These are phyloP conservation scores for Octonoba sinensis DNA, from an alignment of 2,888 invertebrate genomes.

Conservation along the genomic window DNA sequence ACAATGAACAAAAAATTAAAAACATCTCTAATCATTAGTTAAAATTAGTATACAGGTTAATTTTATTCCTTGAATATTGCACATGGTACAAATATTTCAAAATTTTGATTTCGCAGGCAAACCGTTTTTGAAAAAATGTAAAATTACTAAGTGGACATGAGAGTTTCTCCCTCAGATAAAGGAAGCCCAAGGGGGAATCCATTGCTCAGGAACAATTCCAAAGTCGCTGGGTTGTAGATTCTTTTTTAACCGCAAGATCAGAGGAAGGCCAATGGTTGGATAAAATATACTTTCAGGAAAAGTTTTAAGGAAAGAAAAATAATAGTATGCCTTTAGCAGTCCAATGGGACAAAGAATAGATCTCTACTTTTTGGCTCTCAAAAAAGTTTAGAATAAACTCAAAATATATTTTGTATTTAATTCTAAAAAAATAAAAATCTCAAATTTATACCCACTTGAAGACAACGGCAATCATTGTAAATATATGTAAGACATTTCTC, in stretches of 20 bases:
- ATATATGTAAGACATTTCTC: not conserved
- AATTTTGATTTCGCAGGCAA: too few species aligned
- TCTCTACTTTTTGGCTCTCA: conserved; percentile 19
- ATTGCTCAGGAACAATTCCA: conserved; percentile 46
- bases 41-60: too few species aligned
- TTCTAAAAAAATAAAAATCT: not conserved
- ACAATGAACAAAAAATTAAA: too few species aligned
- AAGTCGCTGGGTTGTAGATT: conserved; percentile 37
- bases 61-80: too few species aligned
- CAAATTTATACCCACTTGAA: not conserved
- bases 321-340: conserved; percentile 3
- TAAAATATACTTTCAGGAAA: conserved; percentile 51
- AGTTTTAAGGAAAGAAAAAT: conserved; percentile 26
- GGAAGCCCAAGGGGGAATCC: conserved; percentile 13
- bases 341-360: conserved; percentile 35
- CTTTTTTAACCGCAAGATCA: conserved; percentile 34
- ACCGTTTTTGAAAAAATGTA: too few species aligned
- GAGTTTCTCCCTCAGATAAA: not conserved
- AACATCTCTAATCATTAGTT: too few species aligned
- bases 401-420: not conserved
- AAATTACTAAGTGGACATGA: too few species aligned
- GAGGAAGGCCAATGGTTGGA: conserved; percentile 39
- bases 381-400: conserved; percentile 12
- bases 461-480: not conserved
- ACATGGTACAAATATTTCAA: too few species aligned